These are phyloP conservation scores for Nothura maculosa DNA, from an alignment of 2,797 vertebrate species.

Conservation along the genomic window DNA sequence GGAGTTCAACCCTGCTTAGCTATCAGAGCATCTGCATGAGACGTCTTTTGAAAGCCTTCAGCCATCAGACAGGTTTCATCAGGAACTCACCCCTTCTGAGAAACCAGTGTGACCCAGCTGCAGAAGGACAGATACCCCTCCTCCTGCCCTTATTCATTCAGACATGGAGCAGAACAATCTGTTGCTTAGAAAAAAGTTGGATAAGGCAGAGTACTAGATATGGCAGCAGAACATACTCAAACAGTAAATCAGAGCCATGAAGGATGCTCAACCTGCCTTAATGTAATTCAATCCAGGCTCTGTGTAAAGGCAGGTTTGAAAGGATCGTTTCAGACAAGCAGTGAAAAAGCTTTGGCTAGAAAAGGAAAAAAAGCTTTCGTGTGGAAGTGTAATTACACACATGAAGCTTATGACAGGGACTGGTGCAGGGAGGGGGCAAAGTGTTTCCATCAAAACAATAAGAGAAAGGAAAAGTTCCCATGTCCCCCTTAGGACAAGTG, in stretches of 20 bases:
- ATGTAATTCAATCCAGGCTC: not conserved
- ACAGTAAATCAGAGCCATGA: not conserved
- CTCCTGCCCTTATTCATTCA: not conserved
- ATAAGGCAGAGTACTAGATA: not conserved
- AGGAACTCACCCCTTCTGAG: not conserved
- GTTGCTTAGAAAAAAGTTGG: not conserved
- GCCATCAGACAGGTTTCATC: not conserved
- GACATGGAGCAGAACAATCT: not conserved
- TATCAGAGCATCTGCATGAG: not conserved
- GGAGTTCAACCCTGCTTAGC: not conserved
- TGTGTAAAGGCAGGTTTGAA: not conserved
- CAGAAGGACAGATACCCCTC: not conserved
- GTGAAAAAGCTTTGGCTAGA: not conserved
- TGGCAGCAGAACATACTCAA: not conserved
- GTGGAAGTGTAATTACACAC: not conserved
- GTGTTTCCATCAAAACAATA: conserved; percentile 12
- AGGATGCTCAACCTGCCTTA: not conserved
- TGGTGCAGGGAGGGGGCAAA: not conserved
- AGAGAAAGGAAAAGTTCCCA: conserved; percentile 41
- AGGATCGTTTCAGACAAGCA: not conserved
- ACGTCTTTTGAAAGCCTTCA: not conserved
- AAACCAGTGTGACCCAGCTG: not conserved
- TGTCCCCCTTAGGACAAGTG: not conserved
- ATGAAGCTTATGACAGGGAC: not conserved
- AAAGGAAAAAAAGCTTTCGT: not conserved